Evolutionary conservation across 2,888 invertebrate species (phyloP).

Genomic region (Omphaloscelis lunosa): DNA sequence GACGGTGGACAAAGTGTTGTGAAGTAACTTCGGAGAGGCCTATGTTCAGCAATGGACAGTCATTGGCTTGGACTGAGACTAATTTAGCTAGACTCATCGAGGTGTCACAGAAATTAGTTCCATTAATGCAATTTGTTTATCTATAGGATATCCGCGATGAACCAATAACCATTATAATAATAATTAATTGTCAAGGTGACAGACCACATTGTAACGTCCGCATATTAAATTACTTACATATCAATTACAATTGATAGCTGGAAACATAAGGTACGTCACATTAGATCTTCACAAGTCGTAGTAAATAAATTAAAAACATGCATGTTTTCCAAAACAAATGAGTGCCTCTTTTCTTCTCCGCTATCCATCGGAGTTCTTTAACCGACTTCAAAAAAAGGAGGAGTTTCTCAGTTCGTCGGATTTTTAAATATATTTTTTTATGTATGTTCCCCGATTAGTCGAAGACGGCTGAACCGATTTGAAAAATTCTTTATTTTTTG

Average conservation of each 20-base stretch:
- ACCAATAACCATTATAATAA: not conserved
- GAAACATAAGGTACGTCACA: not conserved
- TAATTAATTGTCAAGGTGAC: not conserved
- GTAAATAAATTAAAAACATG: not conserved
- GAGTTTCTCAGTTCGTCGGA: no score
- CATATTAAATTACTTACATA: slow-evolving; percentile 16
- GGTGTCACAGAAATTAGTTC: not conserved
- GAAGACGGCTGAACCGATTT: no score
- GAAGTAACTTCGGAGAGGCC: not conserved
- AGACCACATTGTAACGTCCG: slow-evolving; percentile 15
- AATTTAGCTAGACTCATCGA: not conserved
- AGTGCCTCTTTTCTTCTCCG: no score
- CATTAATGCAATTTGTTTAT: not conserved
- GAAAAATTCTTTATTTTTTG: no score
- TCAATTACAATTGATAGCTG: slow-evolving; percentile 25
- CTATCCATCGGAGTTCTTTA: not conserved
- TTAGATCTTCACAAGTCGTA: not conserved
- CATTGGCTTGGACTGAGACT: no score
- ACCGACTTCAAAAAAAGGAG: no score
- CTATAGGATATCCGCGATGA: not conserved
- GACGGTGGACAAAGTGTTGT: no score
- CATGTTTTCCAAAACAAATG: not conserved
- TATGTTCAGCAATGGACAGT: not conserved
- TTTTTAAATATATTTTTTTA: no score
- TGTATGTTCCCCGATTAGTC: no score